A percentile compares a stretch with the other conserved stretches of the same genome.
phyloP scores from a whole-genome alignment of 2,888 invertebrate species.

The Agonopterix subpropinquella region DNA sequence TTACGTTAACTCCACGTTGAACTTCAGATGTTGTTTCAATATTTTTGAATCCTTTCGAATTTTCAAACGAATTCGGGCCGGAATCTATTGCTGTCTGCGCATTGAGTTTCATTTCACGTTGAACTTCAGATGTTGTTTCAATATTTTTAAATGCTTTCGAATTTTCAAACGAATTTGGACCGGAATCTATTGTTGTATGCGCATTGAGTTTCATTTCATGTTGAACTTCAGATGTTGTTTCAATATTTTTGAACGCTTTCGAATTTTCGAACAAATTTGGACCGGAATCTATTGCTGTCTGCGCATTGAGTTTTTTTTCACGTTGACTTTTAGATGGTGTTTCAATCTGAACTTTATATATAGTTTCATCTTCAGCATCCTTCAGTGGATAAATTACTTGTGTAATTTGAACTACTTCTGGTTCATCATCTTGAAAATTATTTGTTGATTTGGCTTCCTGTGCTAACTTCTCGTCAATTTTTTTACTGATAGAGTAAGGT shows the following conservation, averaged over 20 bases:
- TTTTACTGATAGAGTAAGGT: slow-evolving; percentile 47
- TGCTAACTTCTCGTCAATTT: slow-evolving; percentile 40
- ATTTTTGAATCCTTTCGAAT: neutral
- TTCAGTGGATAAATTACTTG: neutral
- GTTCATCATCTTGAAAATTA: neutral
- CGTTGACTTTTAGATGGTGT: slow-evolving; percentile 27
- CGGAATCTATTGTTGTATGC: too few relatives aligned
- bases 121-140: slow-evolving; percentile 4
- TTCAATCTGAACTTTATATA: slow-evolving; percentile 30
- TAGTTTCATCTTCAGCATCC: neutral
- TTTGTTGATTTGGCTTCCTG: neutral
- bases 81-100: too few relatives aligned
- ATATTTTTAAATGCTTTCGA: neutral
- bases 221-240: slow-evolving; percentile 4
- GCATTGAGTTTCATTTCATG: too few relatives aligned
- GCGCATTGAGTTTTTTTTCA: too few relatives aligned
- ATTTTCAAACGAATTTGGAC: neutral
- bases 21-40: neutral
- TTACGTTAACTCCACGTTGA: slow-evolving; percentile 1
- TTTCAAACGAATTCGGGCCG: neutral
- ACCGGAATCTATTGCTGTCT: too few relatives aligned
- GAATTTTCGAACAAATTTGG: neutral
- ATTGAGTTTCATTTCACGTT: too few relatives aligned
- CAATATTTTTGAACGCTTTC: neutral
- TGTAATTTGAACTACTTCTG: neutral